Evolutionary conservation across 2,113 vertebrate species (phyloP).

Genomic region (Anguilla rostrata): DNA sequence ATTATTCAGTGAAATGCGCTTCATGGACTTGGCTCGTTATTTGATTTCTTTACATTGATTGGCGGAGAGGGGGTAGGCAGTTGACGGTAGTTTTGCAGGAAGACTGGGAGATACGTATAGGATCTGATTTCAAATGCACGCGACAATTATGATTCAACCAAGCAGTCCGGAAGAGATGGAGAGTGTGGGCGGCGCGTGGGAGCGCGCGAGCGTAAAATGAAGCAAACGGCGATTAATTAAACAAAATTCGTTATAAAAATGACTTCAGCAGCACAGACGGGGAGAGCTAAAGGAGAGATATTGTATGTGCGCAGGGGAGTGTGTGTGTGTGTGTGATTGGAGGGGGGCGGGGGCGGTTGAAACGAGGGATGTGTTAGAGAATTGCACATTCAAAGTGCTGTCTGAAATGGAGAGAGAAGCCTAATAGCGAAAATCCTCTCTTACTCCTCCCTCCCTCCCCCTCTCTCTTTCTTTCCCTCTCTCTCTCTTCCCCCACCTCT

Average conservation of each 20-base stretch:
- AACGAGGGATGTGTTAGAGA: conserved; percentile 56
- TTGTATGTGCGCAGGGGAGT: conserved; percentile 1
- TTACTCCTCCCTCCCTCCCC: conserved; percentile 12
- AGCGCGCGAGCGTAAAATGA: neutral
- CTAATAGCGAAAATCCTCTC: conserved; percentile 33
- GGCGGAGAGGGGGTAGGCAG: neutral
- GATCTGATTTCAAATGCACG: neutral
- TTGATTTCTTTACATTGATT: too few species aligned
- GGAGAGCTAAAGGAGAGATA: neutral
- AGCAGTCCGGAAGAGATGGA: neutral
- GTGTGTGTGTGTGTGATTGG: neutral
- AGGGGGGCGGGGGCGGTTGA: conserved; percentile 34
- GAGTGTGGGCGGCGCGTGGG: neutral
- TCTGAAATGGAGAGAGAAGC: conserved; percentile 55
- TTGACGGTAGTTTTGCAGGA: neutral
- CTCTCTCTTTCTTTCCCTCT: conserved; percentile 20
- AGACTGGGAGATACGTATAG: too few species aligned
- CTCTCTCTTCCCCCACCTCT: neutral
- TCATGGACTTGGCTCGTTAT: too few species aligned
- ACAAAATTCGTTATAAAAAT: conserved; percentile 23
- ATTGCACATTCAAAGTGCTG: conserved; percentile 61
- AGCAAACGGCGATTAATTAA: conserved; percentile 18
- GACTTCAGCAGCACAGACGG: neutral
- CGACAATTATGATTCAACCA: too few species aligned
- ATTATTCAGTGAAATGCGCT: too few species aligned